Evolutionary conservation across 30 jellyfish, hydroid and myxozoan species (phyloP).

Genomic region (Aurelia sp.): DNA sequence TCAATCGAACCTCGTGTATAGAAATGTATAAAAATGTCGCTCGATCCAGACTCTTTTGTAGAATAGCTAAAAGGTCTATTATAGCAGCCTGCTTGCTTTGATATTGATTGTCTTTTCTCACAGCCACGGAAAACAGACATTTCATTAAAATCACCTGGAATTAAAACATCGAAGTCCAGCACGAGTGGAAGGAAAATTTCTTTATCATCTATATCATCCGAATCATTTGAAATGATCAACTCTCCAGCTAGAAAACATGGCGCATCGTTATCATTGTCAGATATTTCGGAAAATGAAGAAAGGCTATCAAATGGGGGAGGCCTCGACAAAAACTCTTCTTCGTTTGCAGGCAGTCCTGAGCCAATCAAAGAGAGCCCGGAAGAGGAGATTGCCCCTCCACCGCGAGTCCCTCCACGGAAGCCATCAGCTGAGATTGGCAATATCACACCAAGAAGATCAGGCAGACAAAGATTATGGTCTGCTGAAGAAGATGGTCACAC

Average conservation of each 20-base stretch:
- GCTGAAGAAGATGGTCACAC: constrained; percentile 5
- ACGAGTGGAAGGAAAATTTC: constrained; percentile 66
- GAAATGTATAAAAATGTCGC: no score
- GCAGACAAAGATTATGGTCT: not conserved
- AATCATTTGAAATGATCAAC: constrained; percentile 20
- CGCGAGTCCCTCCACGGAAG: constrained; percentile 70
- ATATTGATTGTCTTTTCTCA: not conserved
- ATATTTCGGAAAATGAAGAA: constrained; percentile 54
- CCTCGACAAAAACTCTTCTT: constrained; percentile 3
- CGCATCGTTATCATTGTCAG: constrained; percentile 42
- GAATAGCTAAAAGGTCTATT: no score
- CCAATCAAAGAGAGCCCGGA: constrained; percentile 34
- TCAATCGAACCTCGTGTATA: no score
- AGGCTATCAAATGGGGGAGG: constrained; percentile 50
- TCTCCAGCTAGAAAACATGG: constrained; percentile 42
- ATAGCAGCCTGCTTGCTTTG: no score
- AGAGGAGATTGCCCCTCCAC: constrained; percentile 68
- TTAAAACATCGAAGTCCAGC: constrained; percentile 74
- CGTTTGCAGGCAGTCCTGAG: constrained; percentile 41
- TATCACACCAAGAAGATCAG: not conserved
- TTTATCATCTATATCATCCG: constrained; percentile 23
- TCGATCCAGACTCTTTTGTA: no score
- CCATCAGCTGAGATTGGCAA: constrained; percentile 30
- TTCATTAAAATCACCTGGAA: constrained; percentile 99
- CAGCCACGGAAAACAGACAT: constrained; percentile 84